These are phyloP conservation scores for Malurus cyaneus DNA, from an alignment of 2,113 vertebrate genomes.

Conservation along the genomic window DNA sequence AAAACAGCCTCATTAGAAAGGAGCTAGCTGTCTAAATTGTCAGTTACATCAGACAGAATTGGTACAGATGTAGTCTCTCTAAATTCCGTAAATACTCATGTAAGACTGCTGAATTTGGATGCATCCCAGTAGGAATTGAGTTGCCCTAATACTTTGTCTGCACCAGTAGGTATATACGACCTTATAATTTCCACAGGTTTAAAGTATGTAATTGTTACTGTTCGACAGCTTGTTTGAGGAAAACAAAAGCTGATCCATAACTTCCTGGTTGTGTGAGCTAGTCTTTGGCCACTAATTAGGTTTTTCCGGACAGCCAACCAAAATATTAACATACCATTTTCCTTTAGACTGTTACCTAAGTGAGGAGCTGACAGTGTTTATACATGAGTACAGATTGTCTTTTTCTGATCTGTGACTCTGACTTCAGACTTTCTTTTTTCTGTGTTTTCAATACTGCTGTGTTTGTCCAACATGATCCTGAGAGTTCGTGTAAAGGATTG, in stretches of 20 bases:
- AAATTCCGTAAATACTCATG: neutral
- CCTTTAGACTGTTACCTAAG: neutral
- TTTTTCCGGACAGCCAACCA: neutral
- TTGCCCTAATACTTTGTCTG: neutral
- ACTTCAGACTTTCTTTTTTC: neutral
- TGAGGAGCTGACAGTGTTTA: neutral
- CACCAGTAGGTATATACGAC: neutral
- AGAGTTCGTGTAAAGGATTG: neutral
- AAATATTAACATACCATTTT: neutral
- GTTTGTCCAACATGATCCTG: neutral
- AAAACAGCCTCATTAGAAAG: conserved; percentile 31
- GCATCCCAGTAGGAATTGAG: neutral
- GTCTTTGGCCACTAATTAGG: neutral
- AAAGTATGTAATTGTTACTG: neutral
- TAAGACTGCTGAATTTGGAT: neutral
- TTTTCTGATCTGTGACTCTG: neutral
- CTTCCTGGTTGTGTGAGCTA: neutral
- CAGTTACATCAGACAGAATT: conserved; percentile 31
- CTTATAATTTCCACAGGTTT: conserved; percentile 4
- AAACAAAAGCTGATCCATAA: neutral
- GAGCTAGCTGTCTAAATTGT: conserved; percentile 7
- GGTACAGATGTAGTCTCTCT: neutral
- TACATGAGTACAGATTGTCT: neutral
- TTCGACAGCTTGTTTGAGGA: neutral
- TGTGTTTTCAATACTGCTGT: neutral